Evolutionary conservation across 2,113 vertebrate species (phyloP).

Genomic region (Mus pahari): DNA sequence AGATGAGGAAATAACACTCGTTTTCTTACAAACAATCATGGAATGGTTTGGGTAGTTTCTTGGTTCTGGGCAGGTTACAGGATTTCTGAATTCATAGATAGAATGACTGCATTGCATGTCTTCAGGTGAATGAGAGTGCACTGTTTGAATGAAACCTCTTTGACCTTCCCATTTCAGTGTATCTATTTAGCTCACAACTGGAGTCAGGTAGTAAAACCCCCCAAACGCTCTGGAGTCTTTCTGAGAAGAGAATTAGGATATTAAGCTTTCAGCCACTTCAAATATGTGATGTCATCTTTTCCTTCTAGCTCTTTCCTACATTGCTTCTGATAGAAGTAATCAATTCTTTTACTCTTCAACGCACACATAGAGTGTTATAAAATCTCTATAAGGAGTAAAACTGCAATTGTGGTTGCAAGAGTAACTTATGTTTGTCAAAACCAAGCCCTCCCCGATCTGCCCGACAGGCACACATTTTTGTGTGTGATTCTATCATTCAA

Average conservation of each 20-base stretch:
- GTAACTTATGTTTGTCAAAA: slow-evolving; percentile 5
- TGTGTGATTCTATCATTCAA: slow-evolving; percentile 38
- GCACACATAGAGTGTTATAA: neutral
- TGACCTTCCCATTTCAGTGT: neutral
- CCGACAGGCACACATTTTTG: neutral
- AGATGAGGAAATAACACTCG: neutral
- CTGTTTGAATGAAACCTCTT: neutral
- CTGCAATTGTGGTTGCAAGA: neutral
- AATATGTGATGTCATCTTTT: neutral
- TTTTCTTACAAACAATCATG: neutral
- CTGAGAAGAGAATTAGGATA: neutral
- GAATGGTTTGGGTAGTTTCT: neutral
- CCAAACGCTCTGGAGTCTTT: neutral
- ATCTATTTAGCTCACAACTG: neutral
- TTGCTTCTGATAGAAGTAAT: slow-evolving; percentile 43
- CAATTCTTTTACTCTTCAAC: neutral
- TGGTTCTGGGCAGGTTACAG: neutral
- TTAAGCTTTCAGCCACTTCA: neutral
- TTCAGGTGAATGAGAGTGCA: neutral
- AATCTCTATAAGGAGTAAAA: neutral
- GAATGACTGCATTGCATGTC: neutral
- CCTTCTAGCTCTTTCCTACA: neutral
- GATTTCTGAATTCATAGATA: neutral
- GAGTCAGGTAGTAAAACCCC: neutral
- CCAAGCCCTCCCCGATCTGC: neutral